Base-by-base conservation (phyloP, 2,888 invertebrate genomes). In the Anthrax anthrax region DNA sequence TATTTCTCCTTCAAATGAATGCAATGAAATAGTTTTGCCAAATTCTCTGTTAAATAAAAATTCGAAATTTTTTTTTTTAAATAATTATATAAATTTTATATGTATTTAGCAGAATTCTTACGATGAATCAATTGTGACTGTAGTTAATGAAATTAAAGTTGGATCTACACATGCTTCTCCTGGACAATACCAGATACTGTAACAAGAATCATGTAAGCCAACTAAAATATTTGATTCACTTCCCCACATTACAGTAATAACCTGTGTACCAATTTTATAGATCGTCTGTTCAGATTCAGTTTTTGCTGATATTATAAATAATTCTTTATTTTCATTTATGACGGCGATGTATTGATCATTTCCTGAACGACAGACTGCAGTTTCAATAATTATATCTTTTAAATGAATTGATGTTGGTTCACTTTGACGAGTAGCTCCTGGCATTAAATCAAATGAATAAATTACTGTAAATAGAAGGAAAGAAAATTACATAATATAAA, bases 361-460 rank as follows among this genome's bases (percentile, higher is more conserved):
- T 1, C 91, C 92, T 46, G 85, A 81, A 61, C 92, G 86, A 62
- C 91, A 91, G 39, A 96, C 70, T 0, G 86, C 81, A 16, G 97
- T 71, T 58, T 84, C 81, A 3, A 80, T 74, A n/a, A 97, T 77
- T 23, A 82, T 83, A 61, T 83, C 77, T 58, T 67, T 66, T 14
- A 61, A 60, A 3, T 59, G 57, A 48, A 94, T 70, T 5, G 84
- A 79, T 38, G 84, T 81, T 0, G 81, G 78, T 49, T 88, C 84
- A 47, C 78, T 80, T 42, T 69, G 69, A 1, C 67, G 56, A 1
- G 67, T 63, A 10, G 67, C 67, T 2, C 68, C 65, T 0, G 68
- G 67, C 5, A 66, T 76, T 1, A 94, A 72, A 60, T 97, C 95
- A 58, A 94, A 83, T 0, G 94, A 73, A 59, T 91, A 84, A 23